Base-by-base conservation (phyloP, 2,113 vertebrate genomes). In the Sinocyclocheilus grahami region DNA sequence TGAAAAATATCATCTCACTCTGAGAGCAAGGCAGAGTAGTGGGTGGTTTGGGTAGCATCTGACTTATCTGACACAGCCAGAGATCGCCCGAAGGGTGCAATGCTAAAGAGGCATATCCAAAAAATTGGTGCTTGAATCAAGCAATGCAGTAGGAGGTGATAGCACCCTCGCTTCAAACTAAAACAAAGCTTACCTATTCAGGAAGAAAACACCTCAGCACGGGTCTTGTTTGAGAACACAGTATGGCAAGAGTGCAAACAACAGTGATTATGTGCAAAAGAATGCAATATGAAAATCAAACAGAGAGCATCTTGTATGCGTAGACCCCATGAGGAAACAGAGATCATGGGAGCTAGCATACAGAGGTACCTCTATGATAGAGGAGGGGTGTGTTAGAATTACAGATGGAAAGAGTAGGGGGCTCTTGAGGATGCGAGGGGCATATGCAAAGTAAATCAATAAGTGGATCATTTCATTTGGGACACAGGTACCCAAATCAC, bases 391-490 rank as follows among this genome's bases (percentile, higher is more conserved):
- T 58, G 20, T 71, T 33, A 27, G 37, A 71, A 42, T 72, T 20
- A 74, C 20, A 85, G 24, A n/a, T 84, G 76, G 33, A 83, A 55
- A 55, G 69, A 78, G 62, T 30, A 20, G 4, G 22, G 48, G 72
- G 72, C 78, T 62, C 79, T 42, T 20, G 60, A 89, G 85, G 80
- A 84, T 67, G 58, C 37, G 67, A 81, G 48, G 78, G 75, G 83
- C 85, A 91, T 86, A 89, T 79, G 87, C 63, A 87, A 85, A 89
- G 86, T 74, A 90, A 78, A 83, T 30, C 82, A 87, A 87, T 89
- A 91, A 93, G 90, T 92, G 88, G 87, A 92, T 92, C 81, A 83
- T 74, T 91, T 91, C 78, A 86, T 90, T 88, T 83, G 81, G 87
- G 85, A 84, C 86, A 11, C 42, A 42, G 88, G 46, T 1, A 1